Percentiles rank a stretch among this genome's conserved stretches.
These are phyloP conservation scores for Amiota minor DNA, from an alignment of 2,888 invertebrate species.

Conservation along the genomic window DNA sequence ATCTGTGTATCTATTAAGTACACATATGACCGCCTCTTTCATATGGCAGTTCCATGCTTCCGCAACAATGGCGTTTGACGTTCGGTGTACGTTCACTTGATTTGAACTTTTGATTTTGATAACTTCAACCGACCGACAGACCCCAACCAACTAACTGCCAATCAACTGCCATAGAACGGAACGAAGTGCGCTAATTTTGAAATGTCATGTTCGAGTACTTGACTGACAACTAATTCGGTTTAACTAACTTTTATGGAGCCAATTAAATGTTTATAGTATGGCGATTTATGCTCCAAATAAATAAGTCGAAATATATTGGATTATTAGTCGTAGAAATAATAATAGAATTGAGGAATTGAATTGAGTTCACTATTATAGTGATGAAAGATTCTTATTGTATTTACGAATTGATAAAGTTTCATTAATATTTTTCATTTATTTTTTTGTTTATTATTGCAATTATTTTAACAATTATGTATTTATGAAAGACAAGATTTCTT, in stretches of 20 bases:
- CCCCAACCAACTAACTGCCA: conserved; percentile 6
- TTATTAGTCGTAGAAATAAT: too few relatives aligned
- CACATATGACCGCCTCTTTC: not conserved
- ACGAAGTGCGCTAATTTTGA: conserved; percentile 50
- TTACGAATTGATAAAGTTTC: too few relatives aligned
- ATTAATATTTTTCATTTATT: too few relatives aligned
- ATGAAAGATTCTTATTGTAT: too few relatives aligned
- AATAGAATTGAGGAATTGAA: too few relatives aligned
- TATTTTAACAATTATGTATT: too few relatives aligned
- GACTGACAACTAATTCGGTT: conserved; percentile 54
- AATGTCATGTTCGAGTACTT: conserved; percentile 50
- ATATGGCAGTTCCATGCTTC: not conserved
- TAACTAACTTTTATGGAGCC: conserved; percentile 65
- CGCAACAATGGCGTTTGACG: not conserved
- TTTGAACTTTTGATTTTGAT: conserved; percentile 43
- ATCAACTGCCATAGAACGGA: conserved; percentile 27
- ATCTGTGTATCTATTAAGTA: not conserved
- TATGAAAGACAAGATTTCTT: too few relatives aligned
- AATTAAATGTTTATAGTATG: conserved; percentile 48
- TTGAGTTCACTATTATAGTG: too few relatives aligned
- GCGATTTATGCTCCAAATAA: not conserved
- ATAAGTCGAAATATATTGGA: not conserved
- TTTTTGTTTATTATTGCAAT: too few relatives aligned
- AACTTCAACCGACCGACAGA: conserved; percentile 25
- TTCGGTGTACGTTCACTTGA: conserved; percentile 9